Conservation (phyloP, 2,797 vertebrate species). For the Taeniopygia guttata region DNA sequence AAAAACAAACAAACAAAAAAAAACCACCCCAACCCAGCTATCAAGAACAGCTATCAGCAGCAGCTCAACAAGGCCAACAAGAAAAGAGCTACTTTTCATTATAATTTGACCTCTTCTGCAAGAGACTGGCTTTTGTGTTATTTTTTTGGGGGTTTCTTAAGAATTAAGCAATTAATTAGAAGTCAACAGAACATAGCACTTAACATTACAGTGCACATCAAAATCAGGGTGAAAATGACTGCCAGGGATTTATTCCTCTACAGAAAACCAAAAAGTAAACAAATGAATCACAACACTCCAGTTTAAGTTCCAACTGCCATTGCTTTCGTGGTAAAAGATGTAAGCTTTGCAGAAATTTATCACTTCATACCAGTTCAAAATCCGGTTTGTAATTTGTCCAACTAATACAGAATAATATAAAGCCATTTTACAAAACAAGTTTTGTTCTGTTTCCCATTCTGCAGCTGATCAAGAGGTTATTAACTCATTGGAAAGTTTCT, state of each 20-base stretch:
- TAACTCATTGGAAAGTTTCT: neutral
- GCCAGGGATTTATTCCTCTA: neutral
- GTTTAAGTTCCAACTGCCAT: neutral
- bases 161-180: neutral
- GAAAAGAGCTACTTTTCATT: neutral
- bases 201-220: neutral
- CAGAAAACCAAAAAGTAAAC: conserved; percentile 1
- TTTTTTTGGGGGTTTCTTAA: neutral
- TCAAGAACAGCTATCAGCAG: neutral
- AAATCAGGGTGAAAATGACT: neutral
- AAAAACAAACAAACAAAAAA: neutral
- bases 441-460: neutral
- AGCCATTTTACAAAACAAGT: neutral
- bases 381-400: neutral
- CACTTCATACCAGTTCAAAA: neutral
- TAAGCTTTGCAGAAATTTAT: neutral
- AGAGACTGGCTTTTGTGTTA: neutral
- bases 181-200: neutral
- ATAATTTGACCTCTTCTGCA: neutral
- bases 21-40: neutral
- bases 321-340: neutral
- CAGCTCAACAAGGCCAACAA: neutral
- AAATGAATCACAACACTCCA: neutral
- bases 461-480: neutral
- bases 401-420: neutral